Evolutionary conservation across 2,113 vertebrate species (phyloP).

Genomic region (Egretta garzetta): DNA sequence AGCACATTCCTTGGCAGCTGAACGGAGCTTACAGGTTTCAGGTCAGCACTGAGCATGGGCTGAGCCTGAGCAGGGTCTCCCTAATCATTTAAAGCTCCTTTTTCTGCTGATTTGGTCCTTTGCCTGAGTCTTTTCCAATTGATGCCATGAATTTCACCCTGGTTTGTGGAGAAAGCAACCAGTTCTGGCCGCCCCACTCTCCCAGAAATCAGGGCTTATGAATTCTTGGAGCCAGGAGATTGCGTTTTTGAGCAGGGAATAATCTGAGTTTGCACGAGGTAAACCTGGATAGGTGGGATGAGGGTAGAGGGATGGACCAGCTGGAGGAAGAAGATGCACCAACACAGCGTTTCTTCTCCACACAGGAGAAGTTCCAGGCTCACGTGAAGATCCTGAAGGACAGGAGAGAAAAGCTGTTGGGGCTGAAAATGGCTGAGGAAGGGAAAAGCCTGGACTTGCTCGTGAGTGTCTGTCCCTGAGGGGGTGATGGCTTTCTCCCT

Average conservation of each 20-base stretch:
- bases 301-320: neutral
- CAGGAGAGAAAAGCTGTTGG: slow-evolving; percentile 58
- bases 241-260: neutral
- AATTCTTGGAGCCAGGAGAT: neutral
- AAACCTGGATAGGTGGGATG: neutral
- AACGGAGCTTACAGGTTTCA: neutral
- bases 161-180: neutral
- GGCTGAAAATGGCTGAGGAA: slow-evolving; percentile 51
- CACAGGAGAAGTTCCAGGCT: slow-evolving; percentile 68
- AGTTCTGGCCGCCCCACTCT: neutral
- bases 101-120: no score
- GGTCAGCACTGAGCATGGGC: neutral
- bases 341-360: fast-evolving
- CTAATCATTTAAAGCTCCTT: neutral
- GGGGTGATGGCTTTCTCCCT: neutral
- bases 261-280: neutral
- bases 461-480: neutral
- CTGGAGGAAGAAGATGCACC: neutral
- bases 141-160: neutral
- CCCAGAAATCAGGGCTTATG: neutral
- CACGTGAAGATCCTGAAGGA: slow-evolving; percentile 49
- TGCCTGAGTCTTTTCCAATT: neutral
- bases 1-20: neutral
- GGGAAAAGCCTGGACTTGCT: neutral
- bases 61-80: neutral